A percentile compares a stretch with the other conserved stretches of the same genome.
Conservation (phyloP, 2,888 invertebrate genomes). For the Sminthurinus aureus region DNA sequence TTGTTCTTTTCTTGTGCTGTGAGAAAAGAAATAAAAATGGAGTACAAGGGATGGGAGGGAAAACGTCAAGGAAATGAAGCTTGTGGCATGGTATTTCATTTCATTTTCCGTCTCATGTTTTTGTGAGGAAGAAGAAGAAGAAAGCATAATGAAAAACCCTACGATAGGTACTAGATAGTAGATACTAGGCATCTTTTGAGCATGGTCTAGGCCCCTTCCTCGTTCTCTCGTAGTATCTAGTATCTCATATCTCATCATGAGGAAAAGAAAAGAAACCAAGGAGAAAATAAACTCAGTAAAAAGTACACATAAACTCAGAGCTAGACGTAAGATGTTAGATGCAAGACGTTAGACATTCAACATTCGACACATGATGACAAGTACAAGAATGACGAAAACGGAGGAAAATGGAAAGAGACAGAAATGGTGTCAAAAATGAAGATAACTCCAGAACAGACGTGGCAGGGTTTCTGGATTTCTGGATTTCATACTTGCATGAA, state of each 20-base stretch:
- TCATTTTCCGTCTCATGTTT: not conserved
- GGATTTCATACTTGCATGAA: slow-evolving; percentile 8
- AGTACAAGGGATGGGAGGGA: not conserved
- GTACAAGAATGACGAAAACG: too few species aligned
- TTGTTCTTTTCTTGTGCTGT: too few species aligned
- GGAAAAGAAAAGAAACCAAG: slow-evolving; percentile 1
- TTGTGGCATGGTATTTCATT: not conserved
- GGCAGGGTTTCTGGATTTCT: too few species aligned
- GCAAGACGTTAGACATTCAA: too few species aligned
- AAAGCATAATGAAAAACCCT: not conserved
- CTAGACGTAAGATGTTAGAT: too few species aligned
- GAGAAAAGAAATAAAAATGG: too few species aligned
- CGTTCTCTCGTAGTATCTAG: not conserved
- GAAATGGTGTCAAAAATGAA: not conserved
- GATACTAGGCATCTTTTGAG: not conserved
- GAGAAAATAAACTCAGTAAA: not conserved
- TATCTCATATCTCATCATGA: slow-evolving; percentile 22
- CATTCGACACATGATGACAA: not conserved
- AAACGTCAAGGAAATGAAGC: not conserved
- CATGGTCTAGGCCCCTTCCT: too few species aligned
- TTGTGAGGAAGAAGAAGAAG: not conserved
- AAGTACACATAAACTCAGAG: not conserved
- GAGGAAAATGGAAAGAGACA: not conserved
- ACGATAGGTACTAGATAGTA: not conserved
- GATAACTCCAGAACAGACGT: not conserved